These are phyloP conservation scores for Sericinus montela DNA, from an alignment of 2,888 invertebrate species.

Conservation along the genomic window DNA sequence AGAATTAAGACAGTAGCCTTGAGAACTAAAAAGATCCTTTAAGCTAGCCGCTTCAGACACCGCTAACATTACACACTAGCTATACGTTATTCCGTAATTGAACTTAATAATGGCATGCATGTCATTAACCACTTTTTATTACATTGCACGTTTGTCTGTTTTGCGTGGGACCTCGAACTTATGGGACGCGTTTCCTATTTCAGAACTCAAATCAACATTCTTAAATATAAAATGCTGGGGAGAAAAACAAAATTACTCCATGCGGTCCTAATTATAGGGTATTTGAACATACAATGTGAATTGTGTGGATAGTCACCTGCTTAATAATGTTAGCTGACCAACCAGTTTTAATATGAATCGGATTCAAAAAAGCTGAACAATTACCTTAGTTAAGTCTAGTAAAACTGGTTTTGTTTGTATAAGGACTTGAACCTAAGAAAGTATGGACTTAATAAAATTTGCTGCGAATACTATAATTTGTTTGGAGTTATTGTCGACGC, in stretches of 20 bases:
- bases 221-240: background rate
- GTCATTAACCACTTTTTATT: constrained; percentile 17
- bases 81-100: constrained; percentile 1
- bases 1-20: no score
- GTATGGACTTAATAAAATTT: no score
- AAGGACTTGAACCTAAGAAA: no score
- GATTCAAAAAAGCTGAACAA: background rate
- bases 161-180: background rate
- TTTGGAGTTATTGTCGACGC: no score
- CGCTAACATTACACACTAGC: background rate
- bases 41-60: background rate
- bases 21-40: no score
- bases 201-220: background rate
- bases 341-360: background rate
- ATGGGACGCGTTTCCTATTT: constrained; percentile 9
- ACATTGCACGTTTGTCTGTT: background rate
- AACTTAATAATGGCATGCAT: constrained; percentile 12
- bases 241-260: constrained; percentile 10
- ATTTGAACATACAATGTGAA: constrained; percentile 12
- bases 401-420: background rate
- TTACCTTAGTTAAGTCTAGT: background rate
- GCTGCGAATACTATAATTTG: no score
- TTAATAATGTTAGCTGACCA: background rate
- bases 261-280: constrained; percentile 5
- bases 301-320: background rate